These are phyloP conservation scores for Exaiptasia diaphana DNA, from an alignment of 64 coral and sea anemone genomes.

Conservation along the genomic window DNA sequence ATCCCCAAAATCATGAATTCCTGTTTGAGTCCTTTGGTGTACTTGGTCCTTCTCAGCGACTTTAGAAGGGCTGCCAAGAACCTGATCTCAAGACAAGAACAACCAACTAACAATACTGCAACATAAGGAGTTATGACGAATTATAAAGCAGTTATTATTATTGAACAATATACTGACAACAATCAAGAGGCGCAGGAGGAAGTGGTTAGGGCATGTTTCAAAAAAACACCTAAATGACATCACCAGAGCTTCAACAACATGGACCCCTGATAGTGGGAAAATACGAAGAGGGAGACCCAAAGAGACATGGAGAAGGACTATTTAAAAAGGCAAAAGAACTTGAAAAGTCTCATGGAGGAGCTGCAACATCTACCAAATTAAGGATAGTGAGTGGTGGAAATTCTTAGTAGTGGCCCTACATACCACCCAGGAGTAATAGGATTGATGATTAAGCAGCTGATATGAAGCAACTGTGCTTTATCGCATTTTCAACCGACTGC, in stretches of 20 bases:
- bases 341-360: neutral
- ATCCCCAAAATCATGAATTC: too few species aligned
- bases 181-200: neutral
- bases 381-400: conserved; percentile 2
- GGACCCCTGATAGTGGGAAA: neutral
- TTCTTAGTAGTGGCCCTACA: conserved; percentile 1
- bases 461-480: too few species aligned
- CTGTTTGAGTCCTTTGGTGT: too few species aligned
- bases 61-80: too few species aligned
- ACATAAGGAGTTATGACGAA: too few species aligned
- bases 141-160: too few species aligned
- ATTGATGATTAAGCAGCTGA: too few species aligned
- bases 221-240: neutral
- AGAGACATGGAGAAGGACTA: neutral
- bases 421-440: neutral
- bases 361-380: neutral
- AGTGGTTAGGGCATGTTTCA: neutral
- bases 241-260: neutral
- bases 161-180: neutral
- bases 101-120: too few species aligned
- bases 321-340: conserved; percentile 11
- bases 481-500: too few species aligned
- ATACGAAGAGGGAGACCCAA: neutral
- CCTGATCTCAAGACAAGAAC: too few species aligned
- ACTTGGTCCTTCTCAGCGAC: too few species aligned